Conservation (phyloP, 1,140 invertebrate genomes). For the Pseudomyrmex dendroicus region DNA sequence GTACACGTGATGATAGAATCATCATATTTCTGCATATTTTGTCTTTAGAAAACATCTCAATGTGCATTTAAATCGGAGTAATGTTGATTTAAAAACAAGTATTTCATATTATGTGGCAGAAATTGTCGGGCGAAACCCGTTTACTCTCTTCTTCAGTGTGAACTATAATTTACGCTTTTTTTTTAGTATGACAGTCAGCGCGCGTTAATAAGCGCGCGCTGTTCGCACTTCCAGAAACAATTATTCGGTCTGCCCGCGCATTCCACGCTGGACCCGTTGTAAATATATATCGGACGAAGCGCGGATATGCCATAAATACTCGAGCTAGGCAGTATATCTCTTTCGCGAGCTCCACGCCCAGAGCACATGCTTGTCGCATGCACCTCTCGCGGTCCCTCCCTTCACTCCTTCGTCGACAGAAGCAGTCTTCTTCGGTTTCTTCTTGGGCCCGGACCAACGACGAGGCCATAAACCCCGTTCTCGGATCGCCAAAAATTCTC, state of each 20-base stretch:
- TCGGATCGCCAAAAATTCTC: constrained; percentile 71
- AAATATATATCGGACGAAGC: constrained; percentile 80
- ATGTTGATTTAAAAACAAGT: too few relatives aligned
- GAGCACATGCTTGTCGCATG: constrained; percentile 82
- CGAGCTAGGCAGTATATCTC: constrained; percentile 83
- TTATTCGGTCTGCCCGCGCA: constrained; percentile 81
- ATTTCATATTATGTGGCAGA: neutral
- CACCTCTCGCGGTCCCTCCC: constrained; percentile 61
- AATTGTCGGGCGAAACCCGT: neutral
- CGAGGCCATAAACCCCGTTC: constrained; percentile 71
- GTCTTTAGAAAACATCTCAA: too few relatives aligned
- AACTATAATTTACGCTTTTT: constrained; percentile 36
- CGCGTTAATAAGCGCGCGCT: constrained; percentile 75
- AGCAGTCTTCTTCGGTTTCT: constrained; percentile 53
- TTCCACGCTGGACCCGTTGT: constrained; percentile 75
- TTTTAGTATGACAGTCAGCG: constrained; percentile 45
- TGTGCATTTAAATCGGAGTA: too few relatives aligned
- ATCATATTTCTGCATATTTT: too few relatives aligned
- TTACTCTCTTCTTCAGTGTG: neutral
- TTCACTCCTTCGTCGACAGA: neutral
- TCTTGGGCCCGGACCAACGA: constrained; percentile 53
- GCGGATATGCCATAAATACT: constrained; percentile 85
- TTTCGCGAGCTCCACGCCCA: constrained; percentile 84
- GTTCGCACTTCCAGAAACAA: constrained; percentile 82
- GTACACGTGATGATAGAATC: neutral